phyloP scores from a whole-genome alignment of 2,888 invertebrate genomes.

The Pollenia angustigena region DNA sequence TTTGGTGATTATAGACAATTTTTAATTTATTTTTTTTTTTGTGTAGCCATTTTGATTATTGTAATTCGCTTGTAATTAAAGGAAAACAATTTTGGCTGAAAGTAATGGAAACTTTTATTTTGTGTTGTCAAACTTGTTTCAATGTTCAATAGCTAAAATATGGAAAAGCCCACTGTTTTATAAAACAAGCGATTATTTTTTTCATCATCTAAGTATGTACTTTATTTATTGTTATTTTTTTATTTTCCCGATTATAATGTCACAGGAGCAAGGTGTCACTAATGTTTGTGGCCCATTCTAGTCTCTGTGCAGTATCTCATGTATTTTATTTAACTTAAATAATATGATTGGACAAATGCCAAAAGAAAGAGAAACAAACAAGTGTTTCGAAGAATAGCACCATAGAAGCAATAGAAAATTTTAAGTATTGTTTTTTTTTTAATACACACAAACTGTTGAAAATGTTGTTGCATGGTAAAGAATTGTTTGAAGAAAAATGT shows the following conservation, averaged over 20 bases:
- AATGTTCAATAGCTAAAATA: too few relatives aligned
- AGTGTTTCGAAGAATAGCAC: slow-evolving; percentile 30
- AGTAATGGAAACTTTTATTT: too few relatives aligned
- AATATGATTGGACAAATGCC: slow-evolving; percentile 55
- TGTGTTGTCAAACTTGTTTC: too few relatives aligned
- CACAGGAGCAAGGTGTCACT: slow-evolving; percentile 37
- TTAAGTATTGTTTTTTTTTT: neutral
- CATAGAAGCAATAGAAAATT: neutral
- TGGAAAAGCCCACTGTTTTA: too few relatives aligned
- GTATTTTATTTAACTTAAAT: slow-evolving; percentile 29
- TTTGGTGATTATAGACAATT: too few relatives aligned
- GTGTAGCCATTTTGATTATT: too few relatives aligned
- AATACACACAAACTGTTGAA: neutral
- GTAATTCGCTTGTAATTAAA: too few relatives aligned
- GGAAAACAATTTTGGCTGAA: too few relatives aligned
- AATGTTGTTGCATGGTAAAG: too few relatives aligned
- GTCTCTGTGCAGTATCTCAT: neutral
- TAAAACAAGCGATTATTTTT: too few relatives aligned
- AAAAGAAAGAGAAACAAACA: slow-evolving; percentile 49
- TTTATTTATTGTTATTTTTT: slow-evolving; percentile 8
- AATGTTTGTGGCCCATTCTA: slow-evolving; percentile 29
- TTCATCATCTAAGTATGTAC: neutral
- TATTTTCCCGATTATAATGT: slow-evolving; percentile 41
- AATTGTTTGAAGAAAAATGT: slow-evolving; percentile 6
- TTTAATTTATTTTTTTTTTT: too few relatives aligned